phyloP scores from a whole-genome alignment of 2,888 invertebrate genomes.

The Catocala sponsa region DNA sequence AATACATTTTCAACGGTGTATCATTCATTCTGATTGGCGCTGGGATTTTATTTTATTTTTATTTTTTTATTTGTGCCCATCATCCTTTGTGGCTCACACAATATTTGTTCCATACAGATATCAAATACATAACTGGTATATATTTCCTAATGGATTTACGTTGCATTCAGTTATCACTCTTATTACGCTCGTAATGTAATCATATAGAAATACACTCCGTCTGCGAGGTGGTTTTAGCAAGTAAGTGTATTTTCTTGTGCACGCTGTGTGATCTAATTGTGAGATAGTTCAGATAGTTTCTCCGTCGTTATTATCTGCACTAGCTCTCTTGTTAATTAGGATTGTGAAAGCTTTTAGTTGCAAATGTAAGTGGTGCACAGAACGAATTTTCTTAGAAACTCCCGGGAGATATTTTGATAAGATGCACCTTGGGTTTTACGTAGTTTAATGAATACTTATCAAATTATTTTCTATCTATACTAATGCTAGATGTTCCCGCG shows the following conservation, averaged over 20 bases:
- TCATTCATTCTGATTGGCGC: no score
- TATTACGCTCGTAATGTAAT: no score
- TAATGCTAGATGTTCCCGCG: no score
- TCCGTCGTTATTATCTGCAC: conserved; percentile 21
- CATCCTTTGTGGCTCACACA: no score
- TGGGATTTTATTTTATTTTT: no score
- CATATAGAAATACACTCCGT: neutral
- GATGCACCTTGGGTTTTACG: neutral
- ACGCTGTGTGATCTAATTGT: conserved; percentile 20
- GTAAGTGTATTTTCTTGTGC: conserved; percentile 27
- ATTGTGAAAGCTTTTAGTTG: conserved; percentile 22
- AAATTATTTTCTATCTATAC: no score
- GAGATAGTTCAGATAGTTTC: conserved; percentile 33
- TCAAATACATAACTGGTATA: no score
- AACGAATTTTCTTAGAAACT: conserved; percentile 7
- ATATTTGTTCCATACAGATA: no score
- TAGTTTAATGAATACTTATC: neutral
- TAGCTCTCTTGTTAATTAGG: conserved; percentile 26
- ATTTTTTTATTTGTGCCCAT: no score
- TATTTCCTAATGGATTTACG: no score
- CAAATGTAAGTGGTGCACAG: conserved; percentile 13
- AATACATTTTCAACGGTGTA: no score
- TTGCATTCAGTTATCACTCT: no score
- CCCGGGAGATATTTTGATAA: conserved; percentile 1
- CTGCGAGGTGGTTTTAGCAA: neutral